Percentiles rank a stretch among this genome's conserved stretches.
phyloP scores from a whole-genome alignment of 2,113 vertebrate species.

The Melanerpes formicivorus region DNA sequence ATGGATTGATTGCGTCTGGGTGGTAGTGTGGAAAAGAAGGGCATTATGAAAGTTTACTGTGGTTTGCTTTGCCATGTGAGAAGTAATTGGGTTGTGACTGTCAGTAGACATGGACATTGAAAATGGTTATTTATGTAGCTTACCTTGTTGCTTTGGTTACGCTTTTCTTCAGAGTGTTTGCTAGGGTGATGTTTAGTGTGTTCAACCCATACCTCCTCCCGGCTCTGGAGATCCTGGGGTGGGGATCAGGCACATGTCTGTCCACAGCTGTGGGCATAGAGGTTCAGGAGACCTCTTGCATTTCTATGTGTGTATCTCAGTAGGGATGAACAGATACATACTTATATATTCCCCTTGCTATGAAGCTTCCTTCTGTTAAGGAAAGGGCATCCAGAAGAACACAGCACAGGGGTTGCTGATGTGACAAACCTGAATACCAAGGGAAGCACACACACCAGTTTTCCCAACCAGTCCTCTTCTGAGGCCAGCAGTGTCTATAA shows the following conservation, averaged over 20 bases:
- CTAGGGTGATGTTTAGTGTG: fast-evolving
- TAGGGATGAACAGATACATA: neutral
- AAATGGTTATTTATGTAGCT: neutral
- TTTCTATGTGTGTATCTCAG: neutral
- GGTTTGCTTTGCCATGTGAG: neutral
- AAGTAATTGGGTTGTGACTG: neutral
- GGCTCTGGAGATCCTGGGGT: fast-evolving
- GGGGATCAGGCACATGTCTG: neutral
- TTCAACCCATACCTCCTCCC: fast-evolving
- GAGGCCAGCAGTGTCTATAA: neutral
- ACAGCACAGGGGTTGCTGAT: neutral
- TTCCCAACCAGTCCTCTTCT: neutral
- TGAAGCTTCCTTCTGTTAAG: neutral
- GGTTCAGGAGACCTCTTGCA: neutral
- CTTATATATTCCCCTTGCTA: neutral
- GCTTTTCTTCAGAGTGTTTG: neutral
- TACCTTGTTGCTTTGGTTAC: neutral
- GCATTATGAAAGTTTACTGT: neutral
- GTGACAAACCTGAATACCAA: too few species aligned
- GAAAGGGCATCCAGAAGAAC: neutral
- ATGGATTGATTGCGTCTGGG: fast-evolving
- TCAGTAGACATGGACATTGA: neutral
- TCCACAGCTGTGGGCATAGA: fast-evolving
- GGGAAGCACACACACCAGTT: neutral
- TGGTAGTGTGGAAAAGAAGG: neutral